These are phyloP conservation scores for Carcina quercana DNA, from an alignment of 2,888 invertebrate genomes.

Conservation along the genomic window DNA sequence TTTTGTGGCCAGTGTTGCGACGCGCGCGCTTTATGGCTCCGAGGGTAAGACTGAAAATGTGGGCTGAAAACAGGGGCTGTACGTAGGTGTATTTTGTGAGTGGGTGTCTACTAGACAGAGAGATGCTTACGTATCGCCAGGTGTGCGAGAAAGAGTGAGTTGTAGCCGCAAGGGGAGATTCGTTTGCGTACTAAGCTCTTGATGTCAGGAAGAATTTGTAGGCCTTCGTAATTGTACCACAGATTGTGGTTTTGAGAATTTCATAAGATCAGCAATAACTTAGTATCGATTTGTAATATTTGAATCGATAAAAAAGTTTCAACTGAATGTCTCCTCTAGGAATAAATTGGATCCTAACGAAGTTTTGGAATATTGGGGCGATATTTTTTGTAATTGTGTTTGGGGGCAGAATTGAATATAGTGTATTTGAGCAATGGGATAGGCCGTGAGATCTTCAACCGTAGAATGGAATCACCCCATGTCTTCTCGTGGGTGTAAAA, in stretches of 20 bases:
- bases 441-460: too few species aligned
- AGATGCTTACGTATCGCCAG: slow-evolving; percentile 16
- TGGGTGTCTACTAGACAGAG: slow-evolving; percentile 51
- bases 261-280: slow-evolving; percentile 27
- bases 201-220: slow-evolving; percentile 55
- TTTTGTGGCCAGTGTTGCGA: slow-evolving; percentile 8
- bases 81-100: slow-evolving; percentile 39
- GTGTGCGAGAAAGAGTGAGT: slow-evolving; percentile 24
- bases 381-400: too few species aligned
- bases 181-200: slow-evolving; percentile 38
- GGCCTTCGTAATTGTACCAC: slow-evolving; percentile 56
- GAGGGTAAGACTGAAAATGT: slow-evolving; percentile 48
- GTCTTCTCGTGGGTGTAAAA: too few species aligned
- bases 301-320: too few species aligned
- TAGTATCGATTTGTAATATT: neutral
- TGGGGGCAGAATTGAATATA: too few species aligned
- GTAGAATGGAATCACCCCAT: too few species aligned
- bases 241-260: slow-evolving; percentile 55
- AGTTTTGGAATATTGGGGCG: too few species aligned
- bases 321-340: too few species aligned
- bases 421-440: too few species aligned
- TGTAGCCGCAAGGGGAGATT: slow-evolving; percentile 31
- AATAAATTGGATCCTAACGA: too few species aligned
- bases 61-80: slow-evolving; percentile 56
- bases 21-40: slow-evolving; percentile 29